These are phyloP conservation scores for Xiphorhynchus elegans DNA, from an alignment of 2,113 vertebrate genomes.

Conservation along the genomic window DNA sequence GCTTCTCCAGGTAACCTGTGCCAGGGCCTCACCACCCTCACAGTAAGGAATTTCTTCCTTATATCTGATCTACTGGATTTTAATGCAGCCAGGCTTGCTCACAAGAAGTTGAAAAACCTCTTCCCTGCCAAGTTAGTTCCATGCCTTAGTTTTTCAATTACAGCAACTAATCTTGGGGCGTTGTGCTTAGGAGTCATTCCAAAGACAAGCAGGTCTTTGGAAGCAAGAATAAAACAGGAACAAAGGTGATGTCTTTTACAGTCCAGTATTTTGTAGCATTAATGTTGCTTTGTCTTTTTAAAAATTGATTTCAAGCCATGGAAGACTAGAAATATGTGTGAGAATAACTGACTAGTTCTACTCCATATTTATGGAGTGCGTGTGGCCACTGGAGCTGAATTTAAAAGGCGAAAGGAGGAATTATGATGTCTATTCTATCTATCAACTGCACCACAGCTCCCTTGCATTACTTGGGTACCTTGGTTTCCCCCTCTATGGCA, in stretches of 20 bases:
- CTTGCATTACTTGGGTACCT: background rate
- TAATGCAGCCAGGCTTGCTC: background rate
- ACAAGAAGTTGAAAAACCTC: background rate
- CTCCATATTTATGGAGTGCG: background rate
- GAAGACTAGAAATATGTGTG: background rate
- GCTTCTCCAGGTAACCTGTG: background rate
- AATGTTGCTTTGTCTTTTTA: background rate
- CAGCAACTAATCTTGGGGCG: background rate
- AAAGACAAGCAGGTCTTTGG: background rate
- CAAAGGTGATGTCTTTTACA: background rate
- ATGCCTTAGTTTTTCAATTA: background rate
- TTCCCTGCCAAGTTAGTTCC: background rate
- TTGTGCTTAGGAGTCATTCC: background rate
- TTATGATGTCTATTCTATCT: background rate
- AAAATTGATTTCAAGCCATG: background rate
- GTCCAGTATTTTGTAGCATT: background rate
- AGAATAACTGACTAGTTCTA: background rate
- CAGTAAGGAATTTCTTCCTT: background rate
- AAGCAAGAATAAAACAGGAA: background rate
- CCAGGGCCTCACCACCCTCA: background rate
- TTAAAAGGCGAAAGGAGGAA: background rate
- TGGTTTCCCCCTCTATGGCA: background rate
- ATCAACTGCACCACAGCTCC: background rate
- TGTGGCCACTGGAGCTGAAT: background rate
- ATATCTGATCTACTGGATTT: background rate